phyloP scores from a whole-genome alignment of 2,888 invertebrate species.

The Drosophila quinaria region DNA sequence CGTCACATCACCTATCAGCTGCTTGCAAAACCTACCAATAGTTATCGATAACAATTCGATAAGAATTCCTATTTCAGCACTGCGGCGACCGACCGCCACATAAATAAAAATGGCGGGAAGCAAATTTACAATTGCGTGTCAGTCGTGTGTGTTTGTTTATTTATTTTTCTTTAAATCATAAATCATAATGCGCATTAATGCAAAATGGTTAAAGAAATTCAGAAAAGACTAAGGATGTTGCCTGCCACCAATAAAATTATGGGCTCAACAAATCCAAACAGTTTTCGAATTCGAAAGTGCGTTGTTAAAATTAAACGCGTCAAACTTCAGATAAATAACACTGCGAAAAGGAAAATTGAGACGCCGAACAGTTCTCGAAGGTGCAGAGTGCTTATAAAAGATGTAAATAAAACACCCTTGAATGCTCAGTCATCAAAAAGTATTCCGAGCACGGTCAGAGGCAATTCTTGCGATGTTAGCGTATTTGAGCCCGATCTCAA shows the following conservation, averaged over 20 bases:
- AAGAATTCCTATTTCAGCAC: constrained; percentile 25
- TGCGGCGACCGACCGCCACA: background rate
- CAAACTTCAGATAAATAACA: background rate
- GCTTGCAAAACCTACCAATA: constrained; percentile 31
- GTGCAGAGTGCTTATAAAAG: background rate
- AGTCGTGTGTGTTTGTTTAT: constrained; percentile 1
- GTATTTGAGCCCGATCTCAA: constrained; percentile 51
- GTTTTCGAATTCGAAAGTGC: constrained; percentile 27
- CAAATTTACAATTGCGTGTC: background rate
- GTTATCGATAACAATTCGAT: constrained; percentile 51
- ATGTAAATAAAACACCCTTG: background rate
- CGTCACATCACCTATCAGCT: constrained; percentile 74
- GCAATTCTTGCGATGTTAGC: background rate
- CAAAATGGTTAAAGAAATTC: constrained; percentile 46
- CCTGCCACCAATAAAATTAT: background rate
- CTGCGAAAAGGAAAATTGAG: background rate
- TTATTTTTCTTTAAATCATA: background rate
- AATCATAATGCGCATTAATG: background rate
- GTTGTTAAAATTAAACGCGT: constrained; percentile 52
- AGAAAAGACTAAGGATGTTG: background rate
- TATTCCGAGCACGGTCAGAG: background rate
- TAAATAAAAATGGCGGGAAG: constrained; percentile 47
- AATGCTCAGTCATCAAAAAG: background rate
- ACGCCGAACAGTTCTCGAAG: background rate
- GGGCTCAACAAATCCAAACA: background rate